Evolutionary conservation across 2,888 invertebrate species (phyloP), one percentile per base, ranked within the genome.

Genomic region (Itoplectis maculator): DNA sequence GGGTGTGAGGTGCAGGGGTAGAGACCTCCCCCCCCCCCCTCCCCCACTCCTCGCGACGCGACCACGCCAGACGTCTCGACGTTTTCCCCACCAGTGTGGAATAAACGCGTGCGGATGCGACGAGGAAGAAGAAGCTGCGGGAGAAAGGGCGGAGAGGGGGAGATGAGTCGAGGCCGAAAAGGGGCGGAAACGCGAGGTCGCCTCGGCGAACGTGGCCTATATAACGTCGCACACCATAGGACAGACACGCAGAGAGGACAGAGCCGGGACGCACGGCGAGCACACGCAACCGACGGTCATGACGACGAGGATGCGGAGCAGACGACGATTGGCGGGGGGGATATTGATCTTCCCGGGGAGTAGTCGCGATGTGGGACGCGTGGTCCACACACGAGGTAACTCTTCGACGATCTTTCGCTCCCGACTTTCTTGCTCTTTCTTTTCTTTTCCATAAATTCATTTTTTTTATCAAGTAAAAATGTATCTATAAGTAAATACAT

Each of bases 261-360:
- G n/a, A n/a, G 66, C 13, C 15, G 11, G 61, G 8, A 20, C 37
- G 9, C 35, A 40, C 11, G 54, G 51, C 18, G 11, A 2, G 40
- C 9, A 8, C n/a, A n/a, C n/a, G n/a, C n/a, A n/a, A n/a, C n/a
- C n/a, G n/a, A 56, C 9, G 63, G 23, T 8, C 59, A 23, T 51
- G 23, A 15, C 59, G 61, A 63, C 40, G 66, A 51, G 59, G 54
- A 79, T n/a, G n/a, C n/a, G n/a, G n/a, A n/a, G n/a, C n/a, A 81
- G 81, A 81, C 81, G 81, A 81, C 81, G 79, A 83, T 85, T 81
- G 66, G 74, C 66, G 77, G 65, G 63, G n/a, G 15, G 79, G 83
- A 83, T 85, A 85, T 85, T 85, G 84, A 85, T 85, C 83, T 77
- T 74, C 73, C 68, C 47, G 49, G 69, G 56, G 63, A 69, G 77